Percentiles rank a stretch among this genome's conserved stretches.
Evolutionary conservation across 2,888 invertebrate species (phyloP).

Genomic region (Leuctra nigra): DNA sequence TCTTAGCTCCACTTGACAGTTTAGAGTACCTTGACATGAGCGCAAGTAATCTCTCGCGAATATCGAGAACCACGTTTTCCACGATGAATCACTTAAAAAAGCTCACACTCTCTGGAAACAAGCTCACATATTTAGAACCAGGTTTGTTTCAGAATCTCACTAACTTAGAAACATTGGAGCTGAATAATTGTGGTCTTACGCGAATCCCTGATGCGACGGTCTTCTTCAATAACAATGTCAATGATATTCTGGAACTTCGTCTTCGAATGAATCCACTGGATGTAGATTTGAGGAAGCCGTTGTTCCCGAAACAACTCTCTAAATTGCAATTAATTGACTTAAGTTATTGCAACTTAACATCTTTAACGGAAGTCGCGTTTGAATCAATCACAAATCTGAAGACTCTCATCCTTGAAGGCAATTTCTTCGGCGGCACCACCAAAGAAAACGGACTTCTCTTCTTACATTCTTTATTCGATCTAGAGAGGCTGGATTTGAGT

Average conservation of each 20-base stretch:
- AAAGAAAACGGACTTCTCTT: conserved; percentile 9
- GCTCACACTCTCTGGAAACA: conserved; percentile 61
- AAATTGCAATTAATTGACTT: conserved; percentile 57
- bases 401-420: conserved; percentile 53
- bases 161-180: conserved; percentile 56
- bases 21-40: conserved; percentile 67
- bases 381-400: conserved; percentile 55
- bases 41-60: conserved; percentile 58
- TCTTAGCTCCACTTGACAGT: conserved; percentile 57
- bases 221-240: conserved; percentile 56
- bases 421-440: conserved; percentile 50
- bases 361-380: conserved; percentile 54
- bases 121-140: conserved; percentile 55
- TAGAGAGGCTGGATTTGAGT: conserved; percentile 21
- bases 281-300: conserved; percentile 50
- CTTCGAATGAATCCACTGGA: conserved; percentile 60
- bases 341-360: conserved; percentile 56
- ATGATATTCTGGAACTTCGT: conserved; percentile 58
- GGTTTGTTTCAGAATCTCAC: conserved; percentile 62
- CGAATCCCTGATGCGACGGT: conserved; percentile 56
- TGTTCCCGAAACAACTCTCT: conserved; percentile 59
- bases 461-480: conserved; percentile 4
- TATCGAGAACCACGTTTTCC: conserved; percentile 58
- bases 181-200: conserved; percentile 61
- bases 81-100: conserved; percentile 61